Percentiles rank a stretch among this genome's conserved stretches.
These are phyloP conservation scores for Diprion similis DNA, from an alignment of 1,140 invertebrate genomes.

Conservation along the genomic window DNA sequence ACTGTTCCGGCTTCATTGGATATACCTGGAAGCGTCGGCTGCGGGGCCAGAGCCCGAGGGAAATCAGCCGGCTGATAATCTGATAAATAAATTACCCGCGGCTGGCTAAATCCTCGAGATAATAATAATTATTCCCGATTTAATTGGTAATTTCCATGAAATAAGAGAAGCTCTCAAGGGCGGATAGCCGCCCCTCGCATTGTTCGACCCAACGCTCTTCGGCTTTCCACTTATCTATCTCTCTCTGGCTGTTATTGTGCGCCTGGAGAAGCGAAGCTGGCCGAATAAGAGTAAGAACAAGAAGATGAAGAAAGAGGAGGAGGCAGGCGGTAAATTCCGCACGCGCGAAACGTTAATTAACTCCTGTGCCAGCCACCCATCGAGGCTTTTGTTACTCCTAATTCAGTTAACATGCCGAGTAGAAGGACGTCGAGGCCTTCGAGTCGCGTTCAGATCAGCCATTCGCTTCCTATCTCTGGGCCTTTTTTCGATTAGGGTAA, in stretches of 20 bases:
- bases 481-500: neutral
- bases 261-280: conserved; percentile 11
- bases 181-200: conserved; percentile 7
- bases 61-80: conserved; percentile 59
- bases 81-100: conserved; percentile 58
- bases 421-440: conserved; percentile 39
- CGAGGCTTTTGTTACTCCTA: neutral
- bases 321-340: neutral
- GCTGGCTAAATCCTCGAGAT: conserved; percentile 14
- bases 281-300: neutral
- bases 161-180: neutral
- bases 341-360: neutral
- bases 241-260: conserved; percentile 19
- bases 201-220: conserved; percentile 17
- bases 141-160: conserved; percentile 51
- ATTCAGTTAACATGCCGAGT: conserved; percentile 21
- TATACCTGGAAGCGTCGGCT: neutral
- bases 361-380: neutral
- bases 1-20: conserved; percentile 44
- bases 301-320: neutral
- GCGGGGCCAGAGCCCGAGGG: conserved; percentile 43
- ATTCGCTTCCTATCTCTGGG: too few relatives aligned
- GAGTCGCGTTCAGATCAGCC: conserved; percentile 10
- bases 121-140: conserved; percentile 40
- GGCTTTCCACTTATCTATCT: conserved; percentile 23